These are phyloP conservation scores for Cercopithecus mitis DNA, from an alignment of 2,797 vertebrate species.

Conservation along the genomic window DNA sequence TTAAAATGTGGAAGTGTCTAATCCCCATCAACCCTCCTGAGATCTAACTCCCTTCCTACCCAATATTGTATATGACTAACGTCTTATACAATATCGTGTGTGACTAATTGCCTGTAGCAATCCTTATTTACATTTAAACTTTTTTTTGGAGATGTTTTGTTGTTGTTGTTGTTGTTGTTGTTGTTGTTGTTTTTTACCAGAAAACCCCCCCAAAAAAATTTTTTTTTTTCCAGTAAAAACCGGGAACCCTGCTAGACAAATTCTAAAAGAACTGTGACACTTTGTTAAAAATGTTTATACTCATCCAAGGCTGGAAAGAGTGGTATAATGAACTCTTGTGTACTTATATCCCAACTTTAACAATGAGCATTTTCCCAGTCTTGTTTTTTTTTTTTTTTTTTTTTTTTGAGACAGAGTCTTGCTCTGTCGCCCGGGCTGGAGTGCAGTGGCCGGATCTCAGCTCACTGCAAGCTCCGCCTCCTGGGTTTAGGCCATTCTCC, in stretches of 20 bases:
- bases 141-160: not conserved
- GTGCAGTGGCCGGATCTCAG: no score
- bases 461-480: no score
- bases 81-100: not conserved
- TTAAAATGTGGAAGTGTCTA: not conserved
- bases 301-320: not conserved
- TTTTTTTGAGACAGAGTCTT: not conserved
- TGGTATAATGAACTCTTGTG: not conserved
- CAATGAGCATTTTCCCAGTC: not conserved
- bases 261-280: no score
- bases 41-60: not conserved
- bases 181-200: not conserved
- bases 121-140: not conserved
- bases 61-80: not conserved
- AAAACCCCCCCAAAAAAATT: no score
- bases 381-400: constrained; percentile 50
- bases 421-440: no score
- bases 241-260: no score
- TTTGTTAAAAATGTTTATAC: not conserved
- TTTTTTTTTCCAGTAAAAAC: no score
- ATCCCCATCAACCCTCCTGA: not conserved
- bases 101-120: not conserved
- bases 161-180: not conserved
- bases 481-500: no score
- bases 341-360: not conserved